Base-by-base conservation (phyloP, 2,113 vertebrate species). In the Ibidorhyncha struthersii region DNA sequence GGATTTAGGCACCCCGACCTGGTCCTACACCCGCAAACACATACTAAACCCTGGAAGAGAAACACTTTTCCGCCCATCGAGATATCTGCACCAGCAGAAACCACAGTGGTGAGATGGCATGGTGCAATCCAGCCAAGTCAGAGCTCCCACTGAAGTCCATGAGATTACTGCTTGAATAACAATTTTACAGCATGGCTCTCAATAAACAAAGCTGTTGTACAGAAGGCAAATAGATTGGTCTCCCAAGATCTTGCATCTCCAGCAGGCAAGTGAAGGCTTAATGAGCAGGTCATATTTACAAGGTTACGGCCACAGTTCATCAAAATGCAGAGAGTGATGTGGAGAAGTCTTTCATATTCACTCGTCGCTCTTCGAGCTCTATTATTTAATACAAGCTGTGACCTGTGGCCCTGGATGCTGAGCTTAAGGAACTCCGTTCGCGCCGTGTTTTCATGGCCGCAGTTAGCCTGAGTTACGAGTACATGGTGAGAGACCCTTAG, bases 51-150 rank as follows among this genome's bases (percentile, higher is more conserved):
- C 50, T 26, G 38, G 21, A 15, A 12, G 30, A 85, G 30, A 59
- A 43, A 7, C 3, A 40, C 1, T 38, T 41, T 18, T n/a, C 19
- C 38, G 84, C 38, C n/a, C 47, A 1, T 1, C 5, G 22, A 30
- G 50, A 3, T 12, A 34, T 5, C 30, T 49, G 29, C 32, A 27
- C 22, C 8, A 2, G 67, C 62, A 56, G 36, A 36, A 56, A 11
- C 22, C 38, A 5, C 49, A 10, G 18, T 1, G 0, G 25, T 4
- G 59, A 18, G 34, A 25, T 0, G 11, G 55, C 20, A 45, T 1
- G 0, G 36, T 9, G 45, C 6, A 43, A 88, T 7, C 62, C 34
- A 25, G 55, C 63, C 61, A 6, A 8, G 5, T 74, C 74, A 80
- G 36, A 34, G 69, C 83, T 94, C 81, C 67, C 47, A 20, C 38